phyloP scores from a whole-genome alignment of 2,113 vertebrate species.

The Myiozetetes cayanensis region DNA sequence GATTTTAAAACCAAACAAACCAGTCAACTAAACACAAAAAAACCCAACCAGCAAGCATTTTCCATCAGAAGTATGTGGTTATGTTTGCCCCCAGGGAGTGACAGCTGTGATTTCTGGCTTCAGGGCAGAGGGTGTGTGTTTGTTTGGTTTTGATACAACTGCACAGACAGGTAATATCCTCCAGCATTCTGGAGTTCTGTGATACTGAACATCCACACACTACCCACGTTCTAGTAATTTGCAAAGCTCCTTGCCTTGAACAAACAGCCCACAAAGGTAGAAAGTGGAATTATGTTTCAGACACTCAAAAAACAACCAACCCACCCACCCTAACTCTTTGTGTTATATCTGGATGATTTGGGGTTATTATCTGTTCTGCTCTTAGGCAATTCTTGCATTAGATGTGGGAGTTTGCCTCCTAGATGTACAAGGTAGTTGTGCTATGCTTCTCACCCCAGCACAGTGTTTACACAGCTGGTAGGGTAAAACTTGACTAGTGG shows the following conservation, averaged over 20 bases:
- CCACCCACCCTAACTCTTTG: background rate
- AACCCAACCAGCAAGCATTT: background rate
- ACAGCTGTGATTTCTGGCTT: background rate
- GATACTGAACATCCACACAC: background rate
- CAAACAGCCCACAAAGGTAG: background rate
- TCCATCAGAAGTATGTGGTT: background rate
- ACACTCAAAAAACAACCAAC: background rate
- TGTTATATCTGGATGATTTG: background rate
- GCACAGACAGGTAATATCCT: background rate
- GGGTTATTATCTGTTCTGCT: background rate
- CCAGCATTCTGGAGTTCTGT: background rate
- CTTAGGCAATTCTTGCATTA: background rate
- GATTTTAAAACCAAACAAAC: background rate
- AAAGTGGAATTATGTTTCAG: background rate
- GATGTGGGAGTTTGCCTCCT: background rate
- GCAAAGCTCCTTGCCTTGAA: background rate
- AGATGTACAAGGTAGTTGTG: background rate
- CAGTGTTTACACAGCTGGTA: background rate
- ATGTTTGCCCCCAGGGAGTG: background rate
- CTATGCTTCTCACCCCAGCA: background rate
- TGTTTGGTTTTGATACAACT: background rate
- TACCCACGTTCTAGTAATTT: background rate
- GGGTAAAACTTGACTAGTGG: background rate
- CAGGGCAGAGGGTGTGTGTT: background rate
- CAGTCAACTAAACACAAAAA: background rate